Conservation (phyloP, 2,797 vertebrate species). For the Eospalax fontanierii region DNA sequence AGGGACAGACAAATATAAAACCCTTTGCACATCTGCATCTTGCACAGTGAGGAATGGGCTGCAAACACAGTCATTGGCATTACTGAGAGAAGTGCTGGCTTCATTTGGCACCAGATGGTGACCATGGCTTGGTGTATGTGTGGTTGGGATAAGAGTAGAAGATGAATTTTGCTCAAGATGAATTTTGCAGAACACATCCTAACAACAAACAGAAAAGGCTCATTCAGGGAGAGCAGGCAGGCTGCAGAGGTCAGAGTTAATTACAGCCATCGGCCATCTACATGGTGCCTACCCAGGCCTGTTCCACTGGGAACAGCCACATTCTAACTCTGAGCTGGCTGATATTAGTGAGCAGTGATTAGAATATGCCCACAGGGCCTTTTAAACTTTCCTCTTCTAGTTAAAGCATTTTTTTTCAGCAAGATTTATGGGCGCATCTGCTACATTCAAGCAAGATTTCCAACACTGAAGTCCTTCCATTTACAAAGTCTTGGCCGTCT, state of each 20-base stretch:
- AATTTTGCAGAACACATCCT: constrained; percentile 30
- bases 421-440: constrained; percentile 88
- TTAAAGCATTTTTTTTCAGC: constrained; percentile 87
- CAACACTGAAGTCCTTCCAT: constrained; percentile 73
- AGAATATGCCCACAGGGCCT: constrained; percentile 89
- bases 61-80: not conserved
- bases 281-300: constrained; percentile 77
- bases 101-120: not conserved
- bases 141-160: not conserved
- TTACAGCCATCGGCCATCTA: constrained; percentile 87
- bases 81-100: not conserved
- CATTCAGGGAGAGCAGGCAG: constrained; percentile 77
- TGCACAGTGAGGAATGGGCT: not conserved
- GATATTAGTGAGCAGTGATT: constrained; percentile 88
- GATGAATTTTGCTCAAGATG: not conserved
- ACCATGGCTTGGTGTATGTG: not conserved
- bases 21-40: not conserved
- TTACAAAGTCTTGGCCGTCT: not conserved
- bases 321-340: constrained; percentile 83
- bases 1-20: not conserved
- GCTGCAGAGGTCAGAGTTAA: constrained; percentile 89
- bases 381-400: constrained; percentile 88
- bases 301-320: constrained; percentile 85
- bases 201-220: constrained; percentile 6
- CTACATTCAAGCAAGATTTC: constrained; percentile 83